Base-by-base conservation (phyloP, 2,888 invertebrate genomes). In the Drosophila villosipedis region DNA sequence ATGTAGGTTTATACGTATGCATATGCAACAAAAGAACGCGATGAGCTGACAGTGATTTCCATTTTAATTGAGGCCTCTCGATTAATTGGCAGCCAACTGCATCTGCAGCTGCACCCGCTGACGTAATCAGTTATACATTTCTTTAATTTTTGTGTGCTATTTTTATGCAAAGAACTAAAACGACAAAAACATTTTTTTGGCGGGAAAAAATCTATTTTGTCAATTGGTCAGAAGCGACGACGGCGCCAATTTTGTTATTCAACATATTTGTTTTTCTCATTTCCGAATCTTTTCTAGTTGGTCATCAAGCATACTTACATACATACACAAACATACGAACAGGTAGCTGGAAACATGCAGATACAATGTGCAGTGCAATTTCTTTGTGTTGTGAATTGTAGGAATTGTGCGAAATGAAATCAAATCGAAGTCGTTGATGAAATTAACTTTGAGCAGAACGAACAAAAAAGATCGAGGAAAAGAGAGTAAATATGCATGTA, bases 51-150 rank as follows among this genome's bases (percentile, higher is more conserved):
- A 88, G 83, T 83, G 88, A 85, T 88, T 88, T 81, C 62, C 62
- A 82, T 88, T 78, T 77, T 75, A 85, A 88, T 88, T 85, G 79
- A 84, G 80, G 78, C 71, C 73, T 82, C 85, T 78, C 83, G 76
- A 85, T 83, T 85, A 88, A 85, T 85, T 80, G 76, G 61, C 31
- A 73, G 19, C 41, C 80, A 73, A 73, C 80, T 78, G 73, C 73
- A 73, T 30, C 58, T 67, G 82, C 69, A 50, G 59, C 54, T 78
- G 73, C 69, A 55, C 12, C 55, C 71, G 63, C 72, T 81, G 79
- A 73, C 78, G 79, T 74, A 80, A 78, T 75, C 79, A 75, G 37
- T 68, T 55, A 35, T 52, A 41, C 10, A 50, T 54, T 66, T 54
- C 30, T 69, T 68, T 43, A 22, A 28, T 64, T 68, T 67, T 55